phyloP scores from a whole-genome alignment of 2,888 invertebrate genomes.

The Alsophila aescularia region DNA sequence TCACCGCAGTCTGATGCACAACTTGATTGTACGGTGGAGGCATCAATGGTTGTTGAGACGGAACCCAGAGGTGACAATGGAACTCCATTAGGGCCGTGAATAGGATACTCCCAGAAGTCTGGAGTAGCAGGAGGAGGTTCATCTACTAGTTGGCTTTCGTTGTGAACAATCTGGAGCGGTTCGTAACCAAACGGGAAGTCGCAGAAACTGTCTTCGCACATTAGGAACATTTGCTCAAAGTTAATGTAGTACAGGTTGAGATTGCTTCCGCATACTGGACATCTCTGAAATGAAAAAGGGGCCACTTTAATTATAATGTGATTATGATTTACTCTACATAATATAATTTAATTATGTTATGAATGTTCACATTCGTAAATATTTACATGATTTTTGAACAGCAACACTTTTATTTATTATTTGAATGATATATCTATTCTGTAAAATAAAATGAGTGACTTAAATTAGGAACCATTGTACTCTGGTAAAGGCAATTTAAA shows the following conservation, averaged over 20 bases:
- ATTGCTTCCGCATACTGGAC: constrained; percentile 58
- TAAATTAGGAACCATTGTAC: no score
- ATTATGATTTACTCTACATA: no score
- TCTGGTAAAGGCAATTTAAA: no score
- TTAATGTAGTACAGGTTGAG: constrained; percentile 57
- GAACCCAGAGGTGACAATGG: no score
- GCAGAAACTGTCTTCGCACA: constrained; percentile 67
- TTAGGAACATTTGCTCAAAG: constrained; percentile 58
- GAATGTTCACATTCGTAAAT: no score
- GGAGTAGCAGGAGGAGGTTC: constrained; percentile 10
- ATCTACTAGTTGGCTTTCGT: constrained; percentile 41
- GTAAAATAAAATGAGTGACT: no score
- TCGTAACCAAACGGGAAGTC: constrained; percentile 66
- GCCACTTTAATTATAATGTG: no score
- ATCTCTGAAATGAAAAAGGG: constrained; percentile 49
- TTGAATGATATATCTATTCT: no score
- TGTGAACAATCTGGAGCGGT: constrained; percentile 51
- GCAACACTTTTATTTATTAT: no score
- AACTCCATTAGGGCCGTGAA: neutral
- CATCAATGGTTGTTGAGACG: no score
- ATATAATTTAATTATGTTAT: no score
- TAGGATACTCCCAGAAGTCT: constrained; percentile 39
- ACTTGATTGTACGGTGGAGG: neutral
- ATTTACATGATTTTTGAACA: no score
- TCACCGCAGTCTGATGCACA: neutral